Base-by-base conservation (phyloP, 2,797 vertebrate genomes). In the Microhierax caerulescens region DNA sequence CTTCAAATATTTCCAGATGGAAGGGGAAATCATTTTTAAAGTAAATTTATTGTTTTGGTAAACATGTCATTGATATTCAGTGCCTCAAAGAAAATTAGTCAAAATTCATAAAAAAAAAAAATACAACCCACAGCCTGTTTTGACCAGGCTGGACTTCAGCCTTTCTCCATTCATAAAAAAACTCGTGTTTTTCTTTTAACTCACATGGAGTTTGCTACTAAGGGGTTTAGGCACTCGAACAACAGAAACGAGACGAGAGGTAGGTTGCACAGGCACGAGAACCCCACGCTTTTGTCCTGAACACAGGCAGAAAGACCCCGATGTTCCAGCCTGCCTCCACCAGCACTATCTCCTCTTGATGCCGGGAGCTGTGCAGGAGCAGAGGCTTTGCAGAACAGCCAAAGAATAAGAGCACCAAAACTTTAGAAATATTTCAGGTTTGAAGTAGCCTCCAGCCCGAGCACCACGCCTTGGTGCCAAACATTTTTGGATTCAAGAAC, bases 201-300 rank as follows among this genome's bases (percentile, higher is more conserved):
- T 21, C 16, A 11, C 19, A 4, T 10, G 9, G 12, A 19, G 16
- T 12, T 48, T 15, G 6, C 27, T 85, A 2, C 53, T 21, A 14
- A 18, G 28, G 18, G 28, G 27, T 73, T 88, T 2, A 25, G 14
- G 9, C 1, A 1, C 12, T 19, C 25, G 32, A 61, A 18, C 11
- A 83, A 14, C 1, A 54, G 48, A 68, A 60, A 22, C 25, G 32
- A 51, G 19, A 28, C n/a, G 19, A 60, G 16, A 32, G 5, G 18
- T 20, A 48, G 27, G 48, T 20, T 13, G 24, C 19, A n/a, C 20
- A 69, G 45, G 56, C 4, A 30, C 53, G 34, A 16, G 50, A 75
- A 30, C 6, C 9, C 22, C 51, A 34, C 0, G 0, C 7, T 50
- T 48, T 6, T 22, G 18, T 48, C 47, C 36, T 3, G 3, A 87